phyloP scores from a whole-genome alignment of 2,113 vertebrate genomes.

The Vimba vimba region DNA sequence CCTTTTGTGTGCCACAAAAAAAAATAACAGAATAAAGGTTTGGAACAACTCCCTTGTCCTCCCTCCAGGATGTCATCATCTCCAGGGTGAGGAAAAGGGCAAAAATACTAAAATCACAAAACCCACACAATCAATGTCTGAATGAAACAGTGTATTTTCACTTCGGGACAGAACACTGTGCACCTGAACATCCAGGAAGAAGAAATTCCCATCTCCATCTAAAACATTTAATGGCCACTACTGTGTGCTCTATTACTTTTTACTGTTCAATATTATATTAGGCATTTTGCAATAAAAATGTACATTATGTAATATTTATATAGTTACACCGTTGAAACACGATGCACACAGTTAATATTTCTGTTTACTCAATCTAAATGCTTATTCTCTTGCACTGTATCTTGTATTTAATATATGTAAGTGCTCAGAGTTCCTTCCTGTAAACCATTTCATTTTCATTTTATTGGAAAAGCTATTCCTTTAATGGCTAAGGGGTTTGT shows the following conservation, averaged over 20 bases:
- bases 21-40: not conserved
- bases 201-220: not conserved
- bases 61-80: not conserved
- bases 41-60: not conserved
- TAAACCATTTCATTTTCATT: not conserved
- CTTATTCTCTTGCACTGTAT: not conserved
- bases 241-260: not conserved
- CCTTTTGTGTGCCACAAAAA: not conserved
- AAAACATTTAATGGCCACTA: not conserved
- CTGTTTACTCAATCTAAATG: not conserved
- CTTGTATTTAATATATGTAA: conserved; percentile 12
- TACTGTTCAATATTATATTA: not conserved
- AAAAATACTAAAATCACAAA: not conserved
- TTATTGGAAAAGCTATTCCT: not conserved
- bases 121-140: not conserved
- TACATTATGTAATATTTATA: not conserved
- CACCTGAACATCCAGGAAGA: not conserved
- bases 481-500: not conserved
- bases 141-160: not conserved
- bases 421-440: not conserved
- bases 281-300: not conserved
- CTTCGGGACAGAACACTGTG: not conserved
- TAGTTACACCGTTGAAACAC: not conserved
- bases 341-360: not conserved
- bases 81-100: not conserved